Percentiles rank a stretch among this genome's conserved stretches.
Conservation (phyloP, 2,888 invertebrate species). For the Ptychoptera contaminata region DNA sequence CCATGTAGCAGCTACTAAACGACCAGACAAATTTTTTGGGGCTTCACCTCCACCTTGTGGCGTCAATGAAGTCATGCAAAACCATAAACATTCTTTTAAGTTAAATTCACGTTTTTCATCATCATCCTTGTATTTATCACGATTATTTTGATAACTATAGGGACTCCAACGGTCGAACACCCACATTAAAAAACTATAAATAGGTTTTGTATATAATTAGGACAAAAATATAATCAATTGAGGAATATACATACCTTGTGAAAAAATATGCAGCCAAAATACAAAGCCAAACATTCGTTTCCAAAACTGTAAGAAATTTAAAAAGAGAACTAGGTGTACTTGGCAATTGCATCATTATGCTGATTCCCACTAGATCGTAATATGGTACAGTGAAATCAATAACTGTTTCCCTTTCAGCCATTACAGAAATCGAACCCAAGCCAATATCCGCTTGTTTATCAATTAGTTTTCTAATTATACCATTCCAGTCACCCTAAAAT, state of each 20-base stretch:
- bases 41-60: conserved; percentile 93
- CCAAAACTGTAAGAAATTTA: conserved; percentile 90
- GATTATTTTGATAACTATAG: conserved; percentile 89
- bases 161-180: conserved; percentile 95
- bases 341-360: conserved; percentile 87
- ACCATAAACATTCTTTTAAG: conserved; percentile 94
- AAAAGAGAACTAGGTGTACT: conserved; percentile 82
- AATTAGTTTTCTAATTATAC: conserved; percentile 63
- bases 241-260: conserved; percentile 46
- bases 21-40: conserved; percentile 88
- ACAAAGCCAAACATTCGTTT: conserved; percentile 93
- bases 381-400: conserved; percentile 97
- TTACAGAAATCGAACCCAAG: conserved; percentile 83
- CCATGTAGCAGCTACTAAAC: conserved; percentile 94
- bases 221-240: neutral
- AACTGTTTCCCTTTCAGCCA: conserved; percentile 93
- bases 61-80: conserved; percentile 95
- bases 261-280: conserved; percentile 91
- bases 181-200: conserved; percentile 76
- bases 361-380: conserved; percentile 93
- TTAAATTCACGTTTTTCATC: conserved; percentile 90
- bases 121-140: conserved; percentile 82
- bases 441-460: conserved; percentile 88
- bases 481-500: conserved; percentile 56
- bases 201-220: neutral